Conservation (phyloP, 2,797 vertebrate species). For the Etheostoma perlongum region DNA sequence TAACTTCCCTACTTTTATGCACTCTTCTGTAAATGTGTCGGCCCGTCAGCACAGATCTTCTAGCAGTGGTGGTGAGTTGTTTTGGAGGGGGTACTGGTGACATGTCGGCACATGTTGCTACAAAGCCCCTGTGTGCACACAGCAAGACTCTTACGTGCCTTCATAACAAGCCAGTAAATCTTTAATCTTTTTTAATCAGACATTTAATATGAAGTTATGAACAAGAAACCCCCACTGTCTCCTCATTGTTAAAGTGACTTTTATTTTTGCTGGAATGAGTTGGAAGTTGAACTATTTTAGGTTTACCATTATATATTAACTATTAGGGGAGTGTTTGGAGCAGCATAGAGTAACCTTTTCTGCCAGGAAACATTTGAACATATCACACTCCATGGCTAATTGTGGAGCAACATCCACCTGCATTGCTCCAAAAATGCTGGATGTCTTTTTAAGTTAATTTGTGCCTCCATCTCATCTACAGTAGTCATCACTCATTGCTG, state of each 20-base stretch:
- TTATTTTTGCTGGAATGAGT: slow-evolving; percentile 17
- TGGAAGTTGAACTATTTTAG: slow-evolving; percentile 13
- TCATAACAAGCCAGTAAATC: slow-evolving; percentile 68
- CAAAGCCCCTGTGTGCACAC: slow-evolving; percentile 55
- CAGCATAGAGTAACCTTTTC: slow-evolving; percentile 1
- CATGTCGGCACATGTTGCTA: slow-evolving; percentile 69
- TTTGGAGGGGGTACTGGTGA: slow-evolving; percentile 49
- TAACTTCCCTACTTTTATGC: not conserved
- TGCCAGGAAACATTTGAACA: slow-evolving; percentile 4
- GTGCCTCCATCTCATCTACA: not conserved
- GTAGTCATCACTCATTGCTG: not conserved
- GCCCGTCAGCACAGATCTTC: slow-evolving; percentile 31
- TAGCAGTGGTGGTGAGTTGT: slow-evolving; percentile 36
- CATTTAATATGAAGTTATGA: slow-evolving; percentile 68
- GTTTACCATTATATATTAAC: not conserved
- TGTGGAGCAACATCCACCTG: not conserved
- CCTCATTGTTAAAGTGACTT: slow-evolving; percentile 25
- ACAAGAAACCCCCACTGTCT: slow-evolving; percentile 46
- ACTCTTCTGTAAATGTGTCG: not conserved
- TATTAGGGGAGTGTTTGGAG: slow-evolving; percentile 1
- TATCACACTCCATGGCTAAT: not conserved
- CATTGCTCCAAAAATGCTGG: not conserved
- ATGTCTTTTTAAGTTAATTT: not conserved
- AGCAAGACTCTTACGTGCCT: slow-evolving; percentile 52
- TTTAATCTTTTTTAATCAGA: slow-evolving; percentile 77